phyloP scores from a whole-genome alignment of 2,888 invertebrate genomes.

The Euplagia quadripunctaria region DNA sequence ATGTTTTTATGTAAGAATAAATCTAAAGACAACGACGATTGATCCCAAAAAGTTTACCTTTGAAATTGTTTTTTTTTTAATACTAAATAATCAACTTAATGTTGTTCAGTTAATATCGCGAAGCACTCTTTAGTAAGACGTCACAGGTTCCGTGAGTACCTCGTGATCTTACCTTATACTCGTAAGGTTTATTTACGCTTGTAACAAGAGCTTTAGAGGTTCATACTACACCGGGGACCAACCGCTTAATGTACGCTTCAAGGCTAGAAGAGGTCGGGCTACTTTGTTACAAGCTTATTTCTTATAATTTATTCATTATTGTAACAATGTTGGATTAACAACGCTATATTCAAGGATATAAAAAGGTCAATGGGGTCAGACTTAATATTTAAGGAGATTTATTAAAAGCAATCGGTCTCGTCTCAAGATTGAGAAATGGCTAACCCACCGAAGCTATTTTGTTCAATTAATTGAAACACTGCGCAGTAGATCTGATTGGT shows the following conservation, averaged over 20 bases:
- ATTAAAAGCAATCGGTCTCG: slow-evolving; percentile 30
- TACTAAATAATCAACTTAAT: neutral
- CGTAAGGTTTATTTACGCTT: neutral
- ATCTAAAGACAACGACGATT: too few species aligned
- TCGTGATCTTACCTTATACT: neutral
- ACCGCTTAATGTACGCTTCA: slow-evolving; percentile 16
- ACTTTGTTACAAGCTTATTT: neutral
- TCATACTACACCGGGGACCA: slow-evolving; percentile 3
- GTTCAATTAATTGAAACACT: slow-evolving; percentile 26
- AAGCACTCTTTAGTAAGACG: neutral
- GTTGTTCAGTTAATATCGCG: neutral
- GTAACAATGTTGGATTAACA: slow-evolving; percentile 3
- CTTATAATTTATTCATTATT: neutral
- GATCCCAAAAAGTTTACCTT: too few species aligned
- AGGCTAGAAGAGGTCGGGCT: slow-evolving; percentile 3
- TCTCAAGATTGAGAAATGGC: slow-evolving; percentile 25
- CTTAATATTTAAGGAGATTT: slow-evolving; percentile 22
- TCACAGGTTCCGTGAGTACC: neutral
- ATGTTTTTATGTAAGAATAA: too few species aligned
- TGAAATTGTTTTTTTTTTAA: too few species aligned
- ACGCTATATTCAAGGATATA: slow-evolving; percentile 12
- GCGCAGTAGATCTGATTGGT: slow-evolving; percentile 14
- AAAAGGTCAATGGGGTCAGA: slow-evolving; percentile 17
- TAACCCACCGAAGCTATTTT: slow-evolving; percentile 19
- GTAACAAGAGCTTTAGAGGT: slow-evolving; percentile 1